phyloP scores from a whole-genome alignment of 35 echinoderm and acorn worm genomes.

The Holothuria glaberrima region DNA sequence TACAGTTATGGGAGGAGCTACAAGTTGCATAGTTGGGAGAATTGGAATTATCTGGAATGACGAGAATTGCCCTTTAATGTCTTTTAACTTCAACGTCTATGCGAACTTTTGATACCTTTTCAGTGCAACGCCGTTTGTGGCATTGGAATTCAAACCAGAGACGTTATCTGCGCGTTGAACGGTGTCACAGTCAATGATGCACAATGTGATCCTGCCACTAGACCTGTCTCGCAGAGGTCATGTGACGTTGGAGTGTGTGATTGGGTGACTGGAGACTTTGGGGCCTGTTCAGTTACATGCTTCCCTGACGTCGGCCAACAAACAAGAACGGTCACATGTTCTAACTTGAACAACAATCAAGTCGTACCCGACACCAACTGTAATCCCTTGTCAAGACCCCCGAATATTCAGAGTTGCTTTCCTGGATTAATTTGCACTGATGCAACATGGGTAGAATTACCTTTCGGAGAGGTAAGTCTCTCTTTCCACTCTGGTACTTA shows the following conservation, averaged over 20 bases:
- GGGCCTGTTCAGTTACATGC: not conserved
- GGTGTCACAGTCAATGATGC: not conserved
- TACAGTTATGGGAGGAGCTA: too few species aligned
- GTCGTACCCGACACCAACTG: too few species aligned
- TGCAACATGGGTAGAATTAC: too few species aligned
- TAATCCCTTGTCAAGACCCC: too few species aligned
- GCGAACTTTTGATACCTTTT: not conserved
- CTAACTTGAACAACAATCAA: too few species aligned
- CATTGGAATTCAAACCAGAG: not conserved
- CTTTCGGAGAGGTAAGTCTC: too few species aligned
- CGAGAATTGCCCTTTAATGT: too few species aligned
- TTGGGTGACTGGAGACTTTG: not conserved
- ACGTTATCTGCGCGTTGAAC: not conserved
- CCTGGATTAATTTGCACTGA: too few species aligned
- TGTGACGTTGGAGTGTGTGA: slow-evolving; percentile 9
- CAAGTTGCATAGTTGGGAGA: too few species aligned
- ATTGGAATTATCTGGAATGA: too few species aligned
- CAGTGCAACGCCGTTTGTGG: slow-evolving; percentile 17
- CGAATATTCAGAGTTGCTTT: too few species aligned
- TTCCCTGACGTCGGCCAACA: not conserved
- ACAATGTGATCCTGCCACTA: not conserved
- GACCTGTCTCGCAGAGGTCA: not conserved
- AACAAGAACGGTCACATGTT: not conserved
- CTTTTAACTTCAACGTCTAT: not conserved
- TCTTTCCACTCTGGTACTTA: too few species aligned